phyloP scores from a whole-genome alignment of 2,113 vertebrate genomes.

The Eleginops maclovinus region DNA sequence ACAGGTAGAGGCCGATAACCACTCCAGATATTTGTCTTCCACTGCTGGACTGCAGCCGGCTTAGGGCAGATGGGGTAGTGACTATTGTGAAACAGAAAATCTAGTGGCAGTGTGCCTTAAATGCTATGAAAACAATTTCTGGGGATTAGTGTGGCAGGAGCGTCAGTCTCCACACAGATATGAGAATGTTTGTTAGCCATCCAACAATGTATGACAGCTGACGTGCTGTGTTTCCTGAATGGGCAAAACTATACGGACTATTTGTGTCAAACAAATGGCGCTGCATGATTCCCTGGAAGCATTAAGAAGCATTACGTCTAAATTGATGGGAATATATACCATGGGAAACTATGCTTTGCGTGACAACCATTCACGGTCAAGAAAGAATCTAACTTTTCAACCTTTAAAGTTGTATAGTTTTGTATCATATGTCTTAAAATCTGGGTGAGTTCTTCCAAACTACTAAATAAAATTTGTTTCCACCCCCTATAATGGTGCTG shows the following conservation, averaged over 20 bases:
- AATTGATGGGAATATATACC: not conserved
- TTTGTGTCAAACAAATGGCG: constrained; percentile 42
- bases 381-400: not conserved
- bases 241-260: constrained; percentile 54
- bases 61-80: constrained; percentile 12
- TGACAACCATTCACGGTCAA: not conserved
- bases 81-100: constrained; percentile 18
- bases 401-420: not conserved
- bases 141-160: constrained; percentile 27
- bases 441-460: not conserved
- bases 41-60: not conserved
- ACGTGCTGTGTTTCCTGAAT: constrained; percentile 18
- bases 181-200: constrained; percentile 31
- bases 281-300: not conserved
- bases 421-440: not conserved
- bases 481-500: not conserved
- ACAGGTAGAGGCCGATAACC: not conserved
- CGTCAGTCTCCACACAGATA: constrained; percentile 4
- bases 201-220: constrained; percentile 56
- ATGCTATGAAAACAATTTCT: constrained; percentile 35
- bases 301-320: not conserved
- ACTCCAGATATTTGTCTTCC: not conserved
- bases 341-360: not conserved
- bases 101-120: constrained; percentile 27
- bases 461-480: not conserved